These are phyloP conservation scores for Blera fallax DNA, from an alignment of 2,888 invertebrate species.

Conservation along the genomic window DNA sequence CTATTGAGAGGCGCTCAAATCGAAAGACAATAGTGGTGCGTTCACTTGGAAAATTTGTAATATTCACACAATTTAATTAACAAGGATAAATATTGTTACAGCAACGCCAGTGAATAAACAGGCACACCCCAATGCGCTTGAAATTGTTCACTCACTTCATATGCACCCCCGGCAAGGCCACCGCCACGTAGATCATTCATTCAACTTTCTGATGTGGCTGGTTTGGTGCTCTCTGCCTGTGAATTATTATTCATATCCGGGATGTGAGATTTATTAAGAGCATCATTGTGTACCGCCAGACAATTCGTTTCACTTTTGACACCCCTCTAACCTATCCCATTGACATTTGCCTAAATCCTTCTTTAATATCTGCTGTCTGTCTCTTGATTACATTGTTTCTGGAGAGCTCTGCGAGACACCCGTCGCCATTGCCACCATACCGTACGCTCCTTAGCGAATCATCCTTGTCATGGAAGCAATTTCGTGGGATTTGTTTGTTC, in stretches of 20 bases:
- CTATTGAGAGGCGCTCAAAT: constrained; percentile 74
- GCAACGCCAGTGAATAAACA: constrained; percentile 73
- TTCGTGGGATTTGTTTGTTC: constrained; percentile 68
- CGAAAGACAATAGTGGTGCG: constrained; percentile 79
- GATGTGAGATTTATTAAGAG: constrained; percentile 62
- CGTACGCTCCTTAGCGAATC: constrained; percentile 30
- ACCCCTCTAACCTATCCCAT: constrained; percentile 53
- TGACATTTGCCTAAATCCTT: constrained; percentile 67
- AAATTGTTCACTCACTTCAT: constrained; percentile 51
- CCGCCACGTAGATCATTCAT: neutral
- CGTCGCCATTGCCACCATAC: neutral
- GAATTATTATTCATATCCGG: constrained; percentile 69
- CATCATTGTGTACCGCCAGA: constrained; percentile 55
- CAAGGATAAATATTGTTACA: constrained; percentile 81
- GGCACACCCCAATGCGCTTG: constrained; percentile 58
- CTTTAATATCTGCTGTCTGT: constrained; percentile 70
- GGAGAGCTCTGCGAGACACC: neutral
- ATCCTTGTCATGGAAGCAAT: constrained; percentile 66
- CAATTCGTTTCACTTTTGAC: constrained; percentile 58
- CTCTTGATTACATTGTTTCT: constrained; percentile 66
- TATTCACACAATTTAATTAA: constrained; percentile 82
- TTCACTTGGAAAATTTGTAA: constrained; percentile 81
- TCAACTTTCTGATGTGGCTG: constrained; percentile 10
- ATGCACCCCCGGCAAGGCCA: neutral
- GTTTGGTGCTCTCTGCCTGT: neutral